Conservation (phyloP, 64 coral and sea anemone species). For the Montipora efflorescens region DNA sequence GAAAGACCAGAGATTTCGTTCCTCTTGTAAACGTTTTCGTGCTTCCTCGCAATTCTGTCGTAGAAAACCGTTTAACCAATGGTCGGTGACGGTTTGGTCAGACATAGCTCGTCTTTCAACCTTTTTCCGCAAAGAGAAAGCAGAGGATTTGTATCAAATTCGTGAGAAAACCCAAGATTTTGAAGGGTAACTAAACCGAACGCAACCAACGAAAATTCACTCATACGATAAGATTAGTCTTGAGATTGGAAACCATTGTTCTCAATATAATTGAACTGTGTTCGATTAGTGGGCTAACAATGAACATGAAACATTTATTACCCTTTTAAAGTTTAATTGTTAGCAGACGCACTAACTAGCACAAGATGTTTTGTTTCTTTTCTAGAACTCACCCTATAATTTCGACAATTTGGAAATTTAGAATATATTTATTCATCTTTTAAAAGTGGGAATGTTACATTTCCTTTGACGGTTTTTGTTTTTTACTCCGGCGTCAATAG, state of each 20-base stretch:
- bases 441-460: too few relatives aligned
- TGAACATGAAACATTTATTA: conserved; percentile 6
- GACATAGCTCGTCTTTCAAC: neutral
- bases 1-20: conserved; percentile 8
- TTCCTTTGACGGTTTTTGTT: too few relatives aligned
- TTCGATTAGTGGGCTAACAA: conserved; percentile 8
- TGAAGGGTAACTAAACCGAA: neutral
- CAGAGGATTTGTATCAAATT: too few relatives aligned
- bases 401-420: too few relatives aligned
- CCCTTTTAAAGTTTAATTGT: conserved; percentile 11
- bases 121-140: too few relatives aligned
- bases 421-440: too few relatives aligned
- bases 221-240: neutral
- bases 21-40: conserved; percentile 21
- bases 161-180: neutral
- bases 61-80: conserved; percentile 42
- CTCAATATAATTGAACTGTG: neutral
- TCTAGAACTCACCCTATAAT: too few relatives aligned
- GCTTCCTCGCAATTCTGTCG: conserved; percentile 28
- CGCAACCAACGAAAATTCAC: neutral
- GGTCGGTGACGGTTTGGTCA: neutral
- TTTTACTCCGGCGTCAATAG: too few relatives aligned
- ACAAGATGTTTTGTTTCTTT: too few relatives aligned
- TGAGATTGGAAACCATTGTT: neutral
- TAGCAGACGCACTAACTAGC: neutral